Evolutionary conservation across 2,888 invertebrate species (phyloP).

Genomic region (Girardia tigrina): DNA sequence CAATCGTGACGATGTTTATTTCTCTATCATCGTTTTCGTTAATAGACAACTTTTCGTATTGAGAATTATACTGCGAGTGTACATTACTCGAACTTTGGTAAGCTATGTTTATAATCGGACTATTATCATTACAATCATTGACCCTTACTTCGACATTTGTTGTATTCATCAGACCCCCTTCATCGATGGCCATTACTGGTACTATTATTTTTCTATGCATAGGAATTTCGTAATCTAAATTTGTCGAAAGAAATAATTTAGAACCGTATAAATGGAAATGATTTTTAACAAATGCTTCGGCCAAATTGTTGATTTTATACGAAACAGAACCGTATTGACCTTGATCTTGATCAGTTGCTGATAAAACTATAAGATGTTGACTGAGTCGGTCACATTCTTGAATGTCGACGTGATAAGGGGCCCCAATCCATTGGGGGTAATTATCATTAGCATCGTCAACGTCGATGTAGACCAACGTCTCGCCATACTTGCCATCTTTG

Average conservation of each 20-base stretch:
- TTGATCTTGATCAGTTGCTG: conserved; percentile 27
- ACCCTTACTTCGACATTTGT: conserved; percentile 27
- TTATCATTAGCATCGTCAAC: conserved; percentile 32
- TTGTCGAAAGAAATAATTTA: conserved; percentile 28
- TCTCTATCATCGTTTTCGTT: conserved; percentile 10
- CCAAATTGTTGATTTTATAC: conserved; percentile 14
- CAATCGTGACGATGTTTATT: conserved; percentile 8
- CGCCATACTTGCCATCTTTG: conserved; percentile 24
- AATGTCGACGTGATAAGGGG: conserved; percentile 17
- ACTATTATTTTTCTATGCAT: conserved; percentile 12
- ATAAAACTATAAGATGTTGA: conserved; percentile 21
- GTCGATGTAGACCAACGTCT: neutral
- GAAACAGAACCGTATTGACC: conserved; percentile 26
- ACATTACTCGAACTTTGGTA: neutral
- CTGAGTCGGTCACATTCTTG: conserved; percentile 16
- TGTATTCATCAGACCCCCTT: conserved; percentile 21
- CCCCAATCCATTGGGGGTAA: conserved; percentile 24
- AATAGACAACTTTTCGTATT: neutral
- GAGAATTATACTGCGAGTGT: neutral
- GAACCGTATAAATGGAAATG: conserved; percentile 27
- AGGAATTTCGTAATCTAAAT: conserved; percentile 16
- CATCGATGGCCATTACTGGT: conserved; percentile 29
- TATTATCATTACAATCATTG: conserved; percentile 33
- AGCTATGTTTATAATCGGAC: conserved; percentile 24
- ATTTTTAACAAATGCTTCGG: conserved; percentile 3